phyloP scores from a whole-genome alignment of 2,888 invertebrate genomes.

The Mythimna lalbum region DNA sequence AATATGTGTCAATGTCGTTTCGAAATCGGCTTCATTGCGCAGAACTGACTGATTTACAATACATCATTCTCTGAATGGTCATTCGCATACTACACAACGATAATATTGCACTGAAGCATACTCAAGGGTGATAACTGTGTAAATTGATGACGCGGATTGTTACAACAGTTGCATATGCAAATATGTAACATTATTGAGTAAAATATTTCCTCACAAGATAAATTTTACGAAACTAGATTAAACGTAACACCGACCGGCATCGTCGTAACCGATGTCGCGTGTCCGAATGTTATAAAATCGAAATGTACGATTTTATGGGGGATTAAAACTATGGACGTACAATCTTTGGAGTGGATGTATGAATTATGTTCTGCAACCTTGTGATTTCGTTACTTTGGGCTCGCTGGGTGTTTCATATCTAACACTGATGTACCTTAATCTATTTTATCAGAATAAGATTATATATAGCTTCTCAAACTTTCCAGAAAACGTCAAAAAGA shows the following conservation, averaged over 20 bases:
- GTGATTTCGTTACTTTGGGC: conserved; percentile 3
- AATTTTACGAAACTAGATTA: conserved; percentile 55
- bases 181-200: conserved; percentile 51
- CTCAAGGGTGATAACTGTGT: conserved; percentile 59
- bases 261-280: conserved; percentile 60
- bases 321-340: conserved; percentile 50
- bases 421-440: not conserved
- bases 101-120: conserved; percentile 38
- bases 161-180: conserved; percentile 59
- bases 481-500: not conserved
- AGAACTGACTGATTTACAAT: conserved; percentile 32
- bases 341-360: conserved; percentile 42
- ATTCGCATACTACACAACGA: conserved; percentile 32
- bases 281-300: conserved; percentile 52
- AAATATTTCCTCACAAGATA: conserved; percentile 56
- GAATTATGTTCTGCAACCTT: conserved; percentile 26
- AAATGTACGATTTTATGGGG: conserved; percentile 58
- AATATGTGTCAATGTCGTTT: conserved; percentile 38
- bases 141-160: conserved; percentile 68
- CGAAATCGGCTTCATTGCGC: conserved; percentile 9
- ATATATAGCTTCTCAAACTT: not conserved
- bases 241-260: conserved; percentile 46
- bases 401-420: not conserved
- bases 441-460: not conserved
- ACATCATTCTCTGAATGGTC: conserved; percentile 40